Base-by-base conservation (phyloP, 2,797 vertebrate species). In the Lithobates sylvaticus region DNA sequence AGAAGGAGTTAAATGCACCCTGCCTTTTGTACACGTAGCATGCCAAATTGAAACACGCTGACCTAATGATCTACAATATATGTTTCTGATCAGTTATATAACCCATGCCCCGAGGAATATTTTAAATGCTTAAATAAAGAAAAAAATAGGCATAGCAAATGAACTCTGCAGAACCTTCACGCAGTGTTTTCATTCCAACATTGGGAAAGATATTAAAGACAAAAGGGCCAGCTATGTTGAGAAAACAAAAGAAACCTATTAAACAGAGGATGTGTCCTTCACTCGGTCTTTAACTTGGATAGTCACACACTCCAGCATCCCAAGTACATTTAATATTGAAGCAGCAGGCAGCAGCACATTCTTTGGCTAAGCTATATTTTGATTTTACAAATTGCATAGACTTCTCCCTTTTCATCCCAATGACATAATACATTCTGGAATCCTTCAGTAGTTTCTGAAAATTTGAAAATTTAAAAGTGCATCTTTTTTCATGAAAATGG, bases 71-170 rank as follows among this genome's bases (percentile, higher is more conserved):
- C 68, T 80, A 16, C 58, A 72, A 61, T 82, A 82, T 77, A 81
- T 84, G 86, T 87, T 84, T 87, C 61, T 87, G 81, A 87, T 87
- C 81, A 84, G 86, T 72, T 69, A 69, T 80, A 69, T 84, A 83
- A 87, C 83, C 86, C 71, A 47, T 84, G 64, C 68, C 86, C 81
- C 34, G 27, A 50, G 69, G 85, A 64, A 36, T 64, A 84, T 79
- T 87, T 42, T 75, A 78, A 68, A 36, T 75, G 71, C 76, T 76
- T 58, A 65, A 32, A 64, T 26, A 47, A 70, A 68, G 75, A 65
- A 86, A 61, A 75, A 83, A 58, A 74, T 47, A 74, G n/a, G 44
- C 76, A 87, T 69, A 87, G 70, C 71, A 75, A 87, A 80, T 84
- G 86, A 84, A 87, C 81, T 87, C 81, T 54, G 44, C 61, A 75